Percentiles rank a stretch among this genome's conserved stretches.
These are phyloP conservation scores for Leptopilina drosophilae DNA, from an alignment of 2,888 invertebrate species.

Conservation along the genomic window DNA sequence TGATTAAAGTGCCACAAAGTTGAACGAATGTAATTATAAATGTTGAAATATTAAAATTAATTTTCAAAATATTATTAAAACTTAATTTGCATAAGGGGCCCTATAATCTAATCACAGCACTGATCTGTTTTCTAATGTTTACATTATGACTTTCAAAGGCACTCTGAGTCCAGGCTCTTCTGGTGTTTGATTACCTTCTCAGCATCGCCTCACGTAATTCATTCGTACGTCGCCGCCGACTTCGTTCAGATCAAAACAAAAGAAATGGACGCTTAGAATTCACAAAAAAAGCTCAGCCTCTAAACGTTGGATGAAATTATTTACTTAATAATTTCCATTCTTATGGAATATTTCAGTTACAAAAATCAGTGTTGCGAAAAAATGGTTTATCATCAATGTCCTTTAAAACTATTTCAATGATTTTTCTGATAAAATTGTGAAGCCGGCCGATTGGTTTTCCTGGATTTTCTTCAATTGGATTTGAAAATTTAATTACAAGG, in stretches of 20 bases:
- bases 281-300: too few relatives aligned
- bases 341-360: background rate
- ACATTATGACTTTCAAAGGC: slow-evolving; percentile 52
- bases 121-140: slow-evolving; percentile 35
- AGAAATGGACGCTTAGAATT: too few relatives aligned
- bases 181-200: slow-evolving; percentile 2
- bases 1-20: too few relatives aligned
- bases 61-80: background rate
- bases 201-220: too few relatives aligned
- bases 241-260: background rate
- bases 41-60: too few relatives aligned
- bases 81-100: background rate
- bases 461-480: background rate
- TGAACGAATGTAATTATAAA: too few relatives aligned
- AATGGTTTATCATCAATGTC: background rate
- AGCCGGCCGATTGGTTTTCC: background rate
- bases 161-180: background rate
- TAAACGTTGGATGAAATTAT: too few relatives aligned
- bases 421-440: background rate
- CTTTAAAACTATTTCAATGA: background rate
- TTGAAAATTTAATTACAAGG: background rate
- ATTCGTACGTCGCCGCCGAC: background rate
- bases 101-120: background rate
- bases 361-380: background rate
- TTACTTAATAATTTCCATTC: too few relatives aligned